These are phyloP conservation scores for Deilephila porcellus DNA, from an alignment of 2,888 invertebrate species.

Conservation along the genomic window DNA sequence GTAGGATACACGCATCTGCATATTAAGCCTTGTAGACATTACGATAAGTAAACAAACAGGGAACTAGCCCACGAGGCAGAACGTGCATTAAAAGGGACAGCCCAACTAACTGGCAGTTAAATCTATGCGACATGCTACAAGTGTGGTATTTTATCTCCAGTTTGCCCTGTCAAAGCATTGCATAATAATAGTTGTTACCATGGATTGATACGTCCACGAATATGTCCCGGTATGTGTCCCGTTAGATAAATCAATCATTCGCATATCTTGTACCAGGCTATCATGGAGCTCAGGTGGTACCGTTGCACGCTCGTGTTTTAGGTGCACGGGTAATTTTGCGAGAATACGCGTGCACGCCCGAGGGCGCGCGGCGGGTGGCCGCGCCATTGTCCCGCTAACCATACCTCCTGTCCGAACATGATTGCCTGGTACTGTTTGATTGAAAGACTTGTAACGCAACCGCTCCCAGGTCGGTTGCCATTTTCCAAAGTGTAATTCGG, in stretches of 20 bases:
- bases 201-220: constrained; percentile 8
- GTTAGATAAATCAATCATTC: constrained; percentile 40
- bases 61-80: constrained; percentile 1
- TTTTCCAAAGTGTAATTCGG: constrained; percentile 27
- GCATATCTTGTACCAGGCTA: constrained; percentile 50
- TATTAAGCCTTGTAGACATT: neutral
- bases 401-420: constrained; percentile 63
- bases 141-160: constrained; percentile 6
- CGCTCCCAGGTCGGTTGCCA: constrained; percentile 6
- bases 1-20: neutral
- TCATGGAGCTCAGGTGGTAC: constrained; percentile 60
- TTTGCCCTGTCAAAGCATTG: constrained; percentile 20
- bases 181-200: constrained; percentile 32
- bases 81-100: neutral
- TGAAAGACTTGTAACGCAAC: constrained; percentile 40
- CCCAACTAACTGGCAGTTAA: neutral
- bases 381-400: constrained; percentile 60
- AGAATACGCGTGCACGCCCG: constrained; percentile 72
- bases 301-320: constrained; percentile 51
- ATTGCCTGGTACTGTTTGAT: constrained; percentile 61
- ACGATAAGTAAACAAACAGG: neutral
- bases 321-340: constrained; percentile 52
- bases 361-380: constrained; percentile 74
- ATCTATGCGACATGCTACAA: neutral
- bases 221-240: constrained; percentile 28